Percentiles rank a stretch among this genome's conserved stretches.
These are phyloP conservation scores for Columbina picui DNA, from an alignment of 2,113 vertebrate species.

Conservation along the genomic window DNA sequence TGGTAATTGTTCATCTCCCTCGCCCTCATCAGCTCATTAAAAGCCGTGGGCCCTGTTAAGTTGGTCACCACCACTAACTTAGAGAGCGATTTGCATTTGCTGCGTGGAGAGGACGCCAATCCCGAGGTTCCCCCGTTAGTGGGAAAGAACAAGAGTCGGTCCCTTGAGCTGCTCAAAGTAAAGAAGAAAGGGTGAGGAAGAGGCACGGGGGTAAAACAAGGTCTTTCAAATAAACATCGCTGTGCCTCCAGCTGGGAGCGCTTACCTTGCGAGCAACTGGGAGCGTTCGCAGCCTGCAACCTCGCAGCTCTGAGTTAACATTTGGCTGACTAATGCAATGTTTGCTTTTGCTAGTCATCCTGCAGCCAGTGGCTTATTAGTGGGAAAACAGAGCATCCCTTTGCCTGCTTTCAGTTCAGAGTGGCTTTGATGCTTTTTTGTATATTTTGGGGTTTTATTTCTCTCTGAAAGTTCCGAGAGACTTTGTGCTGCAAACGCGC, in stretches of 20 bases:
- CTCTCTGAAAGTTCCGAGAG: not conserved
- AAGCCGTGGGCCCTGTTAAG: not conserved
- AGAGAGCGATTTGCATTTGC: not conserved
- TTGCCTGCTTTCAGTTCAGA: not conserved
- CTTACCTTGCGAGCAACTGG: not conserved
- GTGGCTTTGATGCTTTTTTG: not conserved
- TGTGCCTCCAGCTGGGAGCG: not conserved
- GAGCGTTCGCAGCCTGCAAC: not conserved
- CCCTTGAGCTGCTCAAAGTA: not conserved
- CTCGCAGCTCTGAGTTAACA: not conserved
- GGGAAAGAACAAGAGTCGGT: rapidly evolving
- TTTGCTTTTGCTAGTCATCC: not conserved
- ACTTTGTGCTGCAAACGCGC: not conserved
- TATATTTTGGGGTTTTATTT: no score
- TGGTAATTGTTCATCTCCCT: not conserved
- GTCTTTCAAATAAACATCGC: rapidly evolving
- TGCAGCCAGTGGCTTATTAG: not conserved
- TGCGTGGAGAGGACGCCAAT: not conserved
- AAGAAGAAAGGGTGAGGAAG: not conserved
- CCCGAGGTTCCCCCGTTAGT: not conserved
- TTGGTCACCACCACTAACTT: not conserved
- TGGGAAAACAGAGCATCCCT: not conserved
- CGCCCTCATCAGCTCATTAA: constrained; percentile 16
- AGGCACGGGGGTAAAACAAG: not conserved
- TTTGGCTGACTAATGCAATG: not conserved